Percentiles rank a stretch among this genome's conserved stretches.
Evolutionary conservation across 2,797 vertebrate species (phyloP).

Genomic region (Sebastes matsubarae): DNA sequence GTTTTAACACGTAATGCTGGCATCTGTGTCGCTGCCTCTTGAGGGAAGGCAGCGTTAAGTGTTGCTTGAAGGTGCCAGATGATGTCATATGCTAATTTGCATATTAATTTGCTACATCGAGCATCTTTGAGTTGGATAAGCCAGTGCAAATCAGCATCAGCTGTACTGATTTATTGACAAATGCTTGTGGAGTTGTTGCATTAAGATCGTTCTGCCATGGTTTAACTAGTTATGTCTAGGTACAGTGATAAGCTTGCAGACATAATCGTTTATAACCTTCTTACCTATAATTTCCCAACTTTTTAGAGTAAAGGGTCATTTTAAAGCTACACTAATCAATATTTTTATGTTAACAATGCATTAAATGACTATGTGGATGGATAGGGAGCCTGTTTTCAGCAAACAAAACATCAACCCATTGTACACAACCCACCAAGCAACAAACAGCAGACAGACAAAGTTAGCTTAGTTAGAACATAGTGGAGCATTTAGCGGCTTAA

Average conservation of each 20-base stretch:
- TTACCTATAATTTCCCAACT: not conserved
- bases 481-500: not conserved
- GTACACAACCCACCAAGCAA: not conserved
- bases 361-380: not conserved
- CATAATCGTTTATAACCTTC: not conserved
- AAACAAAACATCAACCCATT: not conserved
- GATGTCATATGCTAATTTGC: conserved; percentile 38
- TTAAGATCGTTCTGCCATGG: not conserved
- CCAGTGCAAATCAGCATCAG: not conserved
- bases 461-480: not conserved
- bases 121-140: conserved; percentile 16
- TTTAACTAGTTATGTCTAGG: not conserved
- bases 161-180: conserved; percentile 25
- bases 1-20: not conserved
- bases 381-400: not conserved
- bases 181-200: not conserved
- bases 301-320: not conserved
- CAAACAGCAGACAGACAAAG: not conserved
- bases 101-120: conserved; percentile 22
- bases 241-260: not conserved
- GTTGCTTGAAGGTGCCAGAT: conserved; percentile 8
- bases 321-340: not conserved
- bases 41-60: not conserved
- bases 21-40: not conserved
- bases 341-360: not conserved